Evolutionary conservation across 2,888 invertebrate genomes (phyloP), one percentile per base, ranked within the genome.

Genomic region (Halocaridina rubra): DNA sequence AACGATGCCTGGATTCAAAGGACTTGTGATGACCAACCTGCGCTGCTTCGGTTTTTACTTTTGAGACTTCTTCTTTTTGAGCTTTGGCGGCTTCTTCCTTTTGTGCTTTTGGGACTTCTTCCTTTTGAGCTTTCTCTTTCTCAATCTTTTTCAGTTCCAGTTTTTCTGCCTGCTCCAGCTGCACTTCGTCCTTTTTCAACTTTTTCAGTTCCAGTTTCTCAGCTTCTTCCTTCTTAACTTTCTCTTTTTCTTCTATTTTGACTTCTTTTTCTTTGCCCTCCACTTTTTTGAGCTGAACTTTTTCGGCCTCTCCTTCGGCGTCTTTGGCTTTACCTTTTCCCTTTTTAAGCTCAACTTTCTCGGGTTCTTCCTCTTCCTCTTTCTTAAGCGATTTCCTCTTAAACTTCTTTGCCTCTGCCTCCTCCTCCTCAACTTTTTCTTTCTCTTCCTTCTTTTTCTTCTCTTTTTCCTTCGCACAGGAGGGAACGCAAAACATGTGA

Each of bases 141-240:
- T 82, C 78, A 33, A 69, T 53, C 53, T 84, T 84, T 84, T 84
- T 69, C 77, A 84, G 33, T 29, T 84, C 76, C 29, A 84, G 72
- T 46, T 78, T 84, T 46, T 84, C 82, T 13, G 39, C 19, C 57
- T 84, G 77, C 27, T 72, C 57, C 19, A 72, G 22, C 22, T 29
- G 33, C 7, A 33, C 19, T n/a, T 72, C 33, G 16, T 80, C 53
- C 27, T 59, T 72, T 24, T 30, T 33, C 16, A 67, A 39, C 59
- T 72, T 57, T 39, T 80, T 71, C 13, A 80, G 59, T 10, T 72
- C 24, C 13, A 57, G 57, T 24, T 72, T 80, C 33, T 80, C 72
- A 19, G 39, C 80, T 19, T 80, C 57, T 32, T 61, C 33, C 22
- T 78, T 71, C 64, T 84, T 33, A 10, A 80, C 57, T 22, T 64